phyloP scores from a whole-genome alignment of 2,113 vertebrate genomes.

The Indicator maculatus region DNA sequence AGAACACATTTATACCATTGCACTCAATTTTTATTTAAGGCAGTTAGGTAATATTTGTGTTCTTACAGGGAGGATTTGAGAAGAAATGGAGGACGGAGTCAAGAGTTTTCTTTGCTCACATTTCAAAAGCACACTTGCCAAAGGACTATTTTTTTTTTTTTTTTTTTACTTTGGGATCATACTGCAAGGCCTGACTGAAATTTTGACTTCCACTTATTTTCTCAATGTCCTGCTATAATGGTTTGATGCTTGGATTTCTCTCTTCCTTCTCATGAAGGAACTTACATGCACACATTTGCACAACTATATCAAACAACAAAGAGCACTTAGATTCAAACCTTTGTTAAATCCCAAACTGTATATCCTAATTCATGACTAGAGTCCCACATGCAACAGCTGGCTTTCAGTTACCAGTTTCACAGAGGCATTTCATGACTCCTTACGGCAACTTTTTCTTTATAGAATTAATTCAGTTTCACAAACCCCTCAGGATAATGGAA shows the following conservation, averaged over 20 bases:
- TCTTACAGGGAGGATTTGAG: not conserved
- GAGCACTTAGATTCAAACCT: not conserved
- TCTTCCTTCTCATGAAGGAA: not conserved
- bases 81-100: not conserved
- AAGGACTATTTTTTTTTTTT: not conserved
- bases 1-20: not conserved
- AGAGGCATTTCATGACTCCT: not conserved
- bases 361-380: not conserved
- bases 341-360: not conserved
- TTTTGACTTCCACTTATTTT: not conserved
- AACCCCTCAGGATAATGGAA: not conserved
- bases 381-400: not conserved
- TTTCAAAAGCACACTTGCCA: not conserved
- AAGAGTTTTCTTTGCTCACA: not conserved
- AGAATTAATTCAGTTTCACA: not conserved
- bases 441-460: not conserved
- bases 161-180: not conserved
- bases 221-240: not conserved
- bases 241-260: not conserved
- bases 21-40: not conserved
- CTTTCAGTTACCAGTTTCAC: not conserved
- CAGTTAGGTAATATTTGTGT: not conserved
- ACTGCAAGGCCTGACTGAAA: not conserved
- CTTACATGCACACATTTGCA: not conserved
- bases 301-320: not conserved